Percentiles rank a stretch among this genome's conserved stretches.
phyloP scores from a whole-genome alignment of 2,888 invertebrate species.

The Tinea semifulvella region DNA sequence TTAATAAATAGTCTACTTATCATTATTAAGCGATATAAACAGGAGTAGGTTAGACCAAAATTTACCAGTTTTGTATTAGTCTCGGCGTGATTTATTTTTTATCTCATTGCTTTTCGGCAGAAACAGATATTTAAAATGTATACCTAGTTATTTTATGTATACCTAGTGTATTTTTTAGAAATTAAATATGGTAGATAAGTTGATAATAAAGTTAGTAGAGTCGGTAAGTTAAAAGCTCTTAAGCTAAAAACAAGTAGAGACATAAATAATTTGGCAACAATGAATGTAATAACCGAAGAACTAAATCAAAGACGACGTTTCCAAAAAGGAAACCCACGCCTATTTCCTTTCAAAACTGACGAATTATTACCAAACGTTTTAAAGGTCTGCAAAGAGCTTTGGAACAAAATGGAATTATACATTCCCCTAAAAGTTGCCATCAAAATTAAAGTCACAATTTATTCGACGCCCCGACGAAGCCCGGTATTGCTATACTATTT shows the following conservation, averaged over 20 bases:
- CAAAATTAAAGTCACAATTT: slow-evolving; percentile 55
- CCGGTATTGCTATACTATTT: slow-evolving; percentile 13
- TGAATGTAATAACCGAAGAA: slow-evolving; percentile 14
- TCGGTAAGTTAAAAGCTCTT: slow-evolving; percentile 6
- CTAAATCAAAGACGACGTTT: slow-evolving; percentile 11
- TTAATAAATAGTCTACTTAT: neutral
- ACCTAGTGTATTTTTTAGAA: no score
- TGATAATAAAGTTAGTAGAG: no score
- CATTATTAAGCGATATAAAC: neutral
- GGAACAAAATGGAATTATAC: slow-evolving; percentile 60
- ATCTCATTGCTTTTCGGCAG: no score
- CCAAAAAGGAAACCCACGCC: slow-evolving; percentile 10
- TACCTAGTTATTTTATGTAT: no score
- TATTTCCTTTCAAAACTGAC: slow-evolving; percentile 12
- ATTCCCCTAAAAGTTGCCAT: slow-evolving; percentile 59
- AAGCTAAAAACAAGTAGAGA: slow-evolving; percentile 7
- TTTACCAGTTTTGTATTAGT: no score
- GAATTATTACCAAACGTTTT: slow-evolving; percentile 15
- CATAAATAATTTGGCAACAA: slow-evolving; percentile 13
- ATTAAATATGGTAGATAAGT: no score
- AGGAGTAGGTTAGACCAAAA: neutral
- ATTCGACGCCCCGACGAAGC: slow-evolving; percentile 30
- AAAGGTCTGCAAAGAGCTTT: slow-evolving; percentile 45
- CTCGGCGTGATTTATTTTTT: no score
- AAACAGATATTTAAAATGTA: no score